These are phyloP conservation scores for Hemithea aestivaria DNA, from an alignment of 2,888 invertebrate genomes.

Conservation along the genomic window DNA sequence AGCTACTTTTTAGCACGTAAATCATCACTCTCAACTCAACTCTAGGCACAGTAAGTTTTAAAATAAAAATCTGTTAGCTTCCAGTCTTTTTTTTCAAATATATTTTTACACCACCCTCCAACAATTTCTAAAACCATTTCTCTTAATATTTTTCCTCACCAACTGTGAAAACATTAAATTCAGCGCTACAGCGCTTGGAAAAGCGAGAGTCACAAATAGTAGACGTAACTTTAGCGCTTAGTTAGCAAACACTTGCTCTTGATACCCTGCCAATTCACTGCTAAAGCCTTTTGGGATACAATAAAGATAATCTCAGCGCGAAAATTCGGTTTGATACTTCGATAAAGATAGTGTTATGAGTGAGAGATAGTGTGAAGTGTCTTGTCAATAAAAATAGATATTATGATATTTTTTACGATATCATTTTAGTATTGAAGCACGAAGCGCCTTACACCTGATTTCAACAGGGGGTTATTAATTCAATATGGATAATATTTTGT, in stretches of 20 bases:
- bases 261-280: slow-evolving; percentile 32
- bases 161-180: slow-evolving; percentile 18
- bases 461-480: no score
- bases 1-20: no score
- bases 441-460: no score
- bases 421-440: no score
- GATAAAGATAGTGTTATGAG: slow-evolving; percentile 9
- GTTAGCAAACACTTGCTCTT: slow-evolving; percentile 27
- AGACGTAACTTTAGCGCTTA: slow-evolving; percentile 24
- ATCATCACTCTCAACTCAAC: no score
- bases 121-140: slow-evolving; percentile 2
- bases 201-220: slow-evolving; percentile 14
- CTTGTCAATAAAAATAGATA: no score
- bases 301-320: slow-evolving; percentile 30
- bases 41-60: no score
- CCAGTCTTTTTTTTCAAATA: no score
- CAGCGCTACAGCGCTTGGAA: slow-evolving; percentile 16
- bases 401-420: no score
- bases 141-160: slow-evolving; percentile 4
- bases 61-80: no score
- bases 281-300: slow-evolving; percentile 25
- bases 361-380: slow-evolving; percentile 6
- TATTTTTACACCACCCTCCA: no score
- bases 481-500: no score
- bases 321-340: slow-evolving; percentile 9